phyloP scores from a whole-genome alignment of 2,888 invertebrate genomes.

The Acrobasis consociella region DNA sequence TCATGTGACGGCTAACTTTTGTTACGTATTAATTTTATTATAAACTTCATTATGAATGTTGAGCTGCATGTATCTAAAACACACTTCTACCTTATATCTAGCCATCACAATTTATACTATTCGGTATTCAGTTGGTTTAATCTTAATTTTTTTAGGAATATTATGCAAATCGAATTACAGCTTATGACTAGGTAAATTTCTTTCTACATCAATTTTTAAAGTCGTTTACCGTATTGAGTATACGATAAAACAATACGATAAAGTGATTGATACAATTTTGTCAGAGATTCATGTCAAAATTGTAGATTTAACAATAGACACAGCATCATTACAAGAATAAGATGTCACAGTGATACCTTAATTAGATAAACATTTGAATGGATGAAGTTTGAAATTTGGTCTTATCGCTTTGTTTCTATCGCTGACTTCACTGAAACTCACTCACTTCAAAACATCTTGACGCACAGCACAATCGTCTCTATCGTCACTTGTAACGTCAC shows the following conservation, averaged over 20 bases:
- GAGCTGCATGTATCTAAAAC: conserved; percentile 36
- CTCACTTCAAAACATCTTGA: conserved; percentile 39
- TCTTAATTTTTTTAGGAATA: conserved; percentile 64
- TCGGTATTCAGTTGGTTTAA: conserved; percentile 50
- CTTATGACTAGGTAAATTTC: conserved; percentile 81
- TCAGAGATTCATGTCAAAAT: conserved; percentile 7
- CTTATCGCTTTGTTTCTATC: conserved; percentile 31
- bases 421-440: conserved; percentile 33
- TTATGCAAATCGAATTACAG: conserved; percentile 68
- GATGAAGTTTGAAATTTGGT: conserved; percentile 31
- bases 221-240: conserved; percentile 44
- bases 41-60: conserved; percentile 16
- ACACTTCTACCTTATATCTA: conserved; percentile 46
- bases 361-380: conserved; percentile 27
- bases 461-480: conserved; percentile 61
- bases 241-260: conserved; percentile 31
- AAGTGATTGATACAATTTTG: conserved; percentile 4
- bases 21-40: conserved; percentile 9
- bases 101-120: conserved; percentile 65
- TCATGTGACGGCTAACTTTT: conserved; percentile 32
- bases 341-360: conserved; percentile 16
- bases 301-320: conserved; percentile 11
- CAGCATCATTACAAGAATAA: conserved; percentile 5
- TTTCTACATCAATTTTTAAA: conserved; percentile 67
- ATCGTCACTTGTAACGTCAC: conserved; percentile 67